Percentiles rank a stretch among this genome's conserved stretches.
These are phyloP conservation scores for Pantherophis vulpinus DNA, from an alignment of 2,797 vertebrate genomes.

Conservation along the genomic window DNA sequence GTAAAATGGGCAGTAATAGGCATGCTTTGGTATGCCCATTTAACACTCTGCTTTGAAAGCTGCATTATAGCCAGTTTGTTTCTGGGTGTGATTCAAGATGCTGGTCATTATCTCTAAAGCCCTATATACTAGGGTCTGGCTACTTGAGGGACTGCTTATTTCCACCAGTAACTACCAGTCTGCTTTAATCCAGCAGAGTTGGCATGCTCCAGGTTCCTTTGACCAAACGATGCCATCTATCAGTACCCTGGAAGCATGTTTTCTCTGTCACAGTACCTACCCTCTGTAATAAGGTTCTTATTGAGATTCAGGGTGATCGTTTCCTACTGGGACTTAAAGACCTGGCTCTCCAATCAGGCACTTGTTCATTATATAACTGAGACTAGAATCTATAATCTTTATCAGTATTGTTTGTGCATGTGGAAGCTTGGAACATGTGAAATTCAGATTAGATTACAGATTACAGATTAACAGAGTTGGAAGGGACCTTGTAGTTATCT, in stretches of 20 bases:
- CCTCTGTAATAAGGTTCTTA: not conserved
- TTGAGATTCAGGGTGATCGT: not conserved
- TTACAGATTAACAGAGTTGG: too few species aligned
- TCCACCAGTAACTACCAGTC: not conserved
- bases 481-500: too few species aligned
- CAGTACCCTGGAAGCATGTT: not conserved
- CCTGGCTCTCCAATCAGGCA: not conserved
- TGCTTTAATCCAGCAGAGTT: not conserved
- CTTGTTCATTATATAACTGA: not conserved
- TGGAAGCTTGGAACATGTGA: not conserved
- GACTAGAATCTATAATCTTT: not conserved
- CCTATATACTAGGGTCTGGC: not conserved
- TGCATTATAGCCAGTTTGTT: too few species aligned
- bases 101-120: not conserved
- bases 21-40: too few species aligned
- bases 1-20: too few species aligned
- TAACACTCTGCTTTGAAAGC: too few species aligned
- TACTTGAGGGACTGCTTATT: not conserved
- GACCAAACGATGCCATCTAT: not conserved
- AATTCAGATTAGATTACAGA: not conserved
- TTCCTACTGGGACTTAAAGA: not conserved
- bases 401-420: not conserved
- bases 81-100: not conserved
- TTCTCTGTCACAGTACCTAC: not conserved
- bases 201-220: not conserved